These are phyloP conservation scores for Peromyscus polionotus DNA, from an alignment of 2,113 vertebrate genomes.

Conservation along the genomic window DNA sequence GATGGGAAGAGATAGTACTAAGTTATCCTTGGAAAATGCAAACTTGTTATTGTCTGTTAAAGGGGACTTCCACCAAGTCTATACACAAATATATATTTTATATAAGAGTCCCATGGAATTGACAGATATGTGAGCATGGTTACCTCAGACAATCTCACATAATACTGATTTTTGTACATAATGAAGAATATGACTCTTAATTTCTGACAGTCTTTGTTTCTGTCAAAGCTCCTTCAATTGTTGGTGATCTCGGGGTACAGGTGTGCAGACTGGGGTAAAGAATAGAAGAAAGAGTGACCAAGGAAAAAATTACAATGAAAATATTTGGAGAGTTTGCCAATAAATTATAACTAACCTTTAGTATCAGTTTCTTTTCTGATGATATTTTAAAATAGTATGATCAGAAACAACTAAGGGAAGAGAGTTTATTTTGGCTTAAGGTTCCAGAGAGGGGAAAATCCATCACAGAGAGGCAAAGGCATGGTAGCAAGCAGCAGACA, in stretches of 20 bases:
- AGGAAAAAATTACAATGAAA: neutral
- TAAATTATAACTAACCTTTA: neutral
- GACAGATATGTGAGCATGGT: neutral
- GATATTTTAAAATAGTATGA: neutral
- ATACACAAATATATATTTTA: neutral
- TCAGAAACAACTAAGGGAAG: neutral
- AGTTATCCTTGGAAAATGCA: constrained; percentile 5
- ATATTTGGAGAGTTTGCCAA: neutral
- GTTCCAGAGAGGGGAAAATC: neutral
- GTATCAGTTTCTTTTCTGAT: neutral
- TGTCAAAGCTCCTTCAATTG: neutral
- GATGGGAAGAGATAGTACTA: no score
- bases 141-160: neutral
- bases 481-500: neutral
- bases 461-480: neutral
- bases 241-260: neutral
- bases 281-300: neutral
- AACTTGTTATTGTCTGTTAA: neutral
- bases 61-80: neutral
- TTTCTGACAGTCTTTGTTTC: neutral
- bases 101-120: neutral
- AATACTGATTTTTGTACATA: neutral
- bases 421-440: neutral
- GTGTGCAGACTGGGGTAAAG: neutral
- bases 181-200: neutral